Percentiles rank a stretch among this genome's conserved stretches.
phyloP scores from a whole-genome alignment of 2,888 invertebrate genomes.

The Tricholauxania praeusta region DNA sequence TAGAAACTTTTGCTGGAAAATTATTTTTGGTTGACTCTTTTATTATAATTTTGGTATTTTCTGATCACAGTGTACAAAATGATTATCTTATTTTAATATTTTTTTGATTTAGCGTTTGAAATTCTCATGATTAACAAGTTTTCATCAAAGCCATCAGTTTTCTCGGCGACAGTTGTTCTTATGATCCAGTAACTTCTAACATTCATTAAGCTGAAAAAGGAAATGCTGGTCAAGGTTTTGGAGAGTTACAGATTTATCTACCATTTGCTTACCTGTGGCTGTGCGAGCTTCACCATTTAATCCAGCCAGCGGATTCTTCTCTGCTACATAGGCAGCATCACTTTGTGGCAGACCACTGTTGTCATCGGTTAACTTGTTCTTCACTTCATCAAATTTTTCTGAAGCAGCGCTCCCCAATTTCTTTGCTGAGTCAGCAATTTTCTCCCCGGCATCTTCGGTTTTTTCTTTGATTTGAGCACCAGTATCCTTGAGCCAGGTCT shows the following conservation, averaged over 20 bases:
- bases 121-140: no score
- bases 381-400: slow-evolving; percentile 60
- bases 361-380: slow-evolving; percentile 51
- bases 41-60: no score
- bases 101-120: no score
- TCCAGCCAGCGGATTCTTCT: slow-evolving; percentile 59
- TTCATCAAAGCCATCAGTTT: not conserved
- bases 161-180: slow-evolving; percentile 43
- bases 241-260: slow-evolving; percentile 35
- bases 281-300: slow-evolving; percentile 41
- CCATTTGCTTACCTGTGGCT: slow-evolving; percentile 47
- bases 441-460: slow-evolving; percentile 58
- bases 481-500: slow-evolving; percentile 57
- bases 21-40: no score
- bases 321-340: slow-evolving; percentile 42
- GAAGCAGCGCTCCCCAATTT: slow-evolving; percentile 57
- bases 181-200: slow-evolving; percentile 48
- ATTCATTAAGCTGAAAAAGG: slow-evolving; percentile 51
- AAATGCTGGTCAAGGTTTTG: slow-evolving; percentile 52
- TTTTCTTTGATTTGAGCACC: slow-evolving; percentile 61
- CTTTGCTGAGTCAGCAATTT: slow-evolving; percentile 60
- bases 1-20: no score
- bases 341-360: not conserved
- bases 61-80: no score
- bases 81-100: no score